Evolutionary conservation across 2,113 vertebrate species (phyloP), one percentile per base, ranked within the genome.

Genomic region (Rhinolophus sinicus): DNA sequence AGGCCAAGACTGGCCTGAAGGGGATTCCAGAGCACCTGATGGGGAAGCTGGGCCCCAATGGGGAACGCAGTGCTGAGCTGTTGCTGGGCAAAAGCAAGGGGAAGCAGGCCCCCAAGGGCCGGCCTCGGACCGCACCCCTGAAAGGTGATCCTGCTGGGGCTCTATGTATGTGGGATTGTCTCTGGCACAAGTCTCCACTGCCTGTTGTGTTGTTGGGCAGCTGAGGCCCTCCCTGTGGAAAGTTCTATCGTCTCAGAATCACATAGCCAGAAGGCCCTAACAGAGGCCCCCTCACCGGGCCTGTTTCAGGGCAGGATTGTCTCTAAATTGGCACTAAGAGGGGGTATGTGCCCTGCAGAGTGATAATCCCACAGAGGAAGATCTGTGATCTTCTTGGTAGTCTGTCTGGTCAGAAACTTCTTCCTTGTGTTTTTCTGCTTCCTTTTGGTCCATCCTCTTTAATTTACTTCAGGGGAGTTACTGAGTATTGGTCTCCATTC

Each of bases 41-140:
- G 96, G 99, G 98, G 40, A 99, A 99, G 58, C 97, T 99, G 16
- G 99, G 98, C 84, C 98, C 98, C 94, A 98, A 96, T 62, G 98
- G 98, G 26, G 99, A 99, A 35, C 97, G 98, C 21, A 98, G 89
- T 90, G 99, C 99, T 44, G 98, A 99, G 80, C 95, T 99, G 96
- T 97, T 99, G 58, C 93, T 99, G 97, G 99, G 99, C 93, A 99
- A 99, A 98, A 97, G 98, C 72, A 99, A 99, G 98, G 98, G 98
- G 95, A 99, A 99, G 92, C 99, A 99, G 90, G 96, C 98, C 24
- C 97, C 99, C n/a, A 99, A 99, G 97, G 98, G 99, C 97, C 99
- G 99, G 44, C 99, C 99, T 56, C 99, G 99, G 96, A 99, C 99
- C 92, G 99, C 99, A 94, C 99, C 99, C 86, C 98, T 99, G 92